Conservation (phyloP, 2,888 invertebrate genomes). For the Sinodicranocentrus sp. region DNA sequence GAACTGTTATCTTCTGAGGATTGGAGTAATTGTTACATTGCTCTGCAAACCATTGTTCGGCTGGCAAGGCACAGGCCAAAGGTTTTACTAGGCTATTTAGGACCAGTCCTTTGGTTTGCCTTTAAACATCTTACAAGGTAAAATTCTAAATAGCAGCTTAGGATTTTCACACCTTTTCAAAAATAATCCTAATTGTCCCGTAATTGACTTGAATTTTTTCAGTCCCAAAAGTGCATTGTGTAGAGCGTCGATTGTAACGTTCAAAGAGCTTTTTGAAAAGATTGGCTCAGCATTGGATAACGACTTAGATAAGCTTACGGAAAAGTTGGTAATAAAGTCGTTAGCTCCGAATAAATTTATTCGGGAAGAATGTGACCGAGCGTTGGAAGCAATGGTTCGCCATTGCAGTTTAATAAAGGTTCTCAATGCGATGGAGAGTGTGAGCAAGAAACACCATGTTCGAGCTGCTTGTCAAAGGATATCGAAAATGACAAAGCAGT, state of each 20-base stretch:
- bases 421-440: slow-evolving; percentile 32
- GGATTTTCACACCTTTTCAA: too few species aligned
- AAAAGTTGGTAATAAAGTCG: slow-evolving; percentile 40
- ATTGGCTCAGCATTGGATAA: slow-evolving; percentile 51
- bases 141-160: too few species aligned
- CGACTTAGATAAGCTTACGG: slow-evolving; percentile 49
- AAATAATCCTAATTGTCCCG: too few species aligned
- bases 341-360: slow-evolving; percentile 45
- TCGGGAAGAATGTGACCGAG: slow-evolving; percentile 46
- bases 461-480: slow-evolving; percentile 25
- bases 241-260: slow-evolving; percentile 49
- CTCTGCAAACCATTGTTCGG: slow-evolving; percentile 33
- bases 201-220: too few species aligned
- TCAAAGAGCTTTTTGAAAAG: slow-evolving; percentile 44
- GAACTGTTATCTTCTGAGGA: slow-evolving; percentile 33
- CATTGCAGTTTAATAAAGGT: slow-evolving; percentile 43
- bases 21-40: slow-evolving; percentile 30
- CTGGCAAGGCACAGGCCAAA: slow-evolving; percentile 50
- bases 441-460: slow-evolving; percentile 6
- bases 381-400: slow-evolving; percentile 39
- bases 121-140: slow-evolving; percentile 45
- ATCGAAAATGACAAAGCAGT: slow-evolving; percentile 39
- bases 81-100: slow-evolving; percentile 32
- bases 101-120: slow-evolving; percentile 47
- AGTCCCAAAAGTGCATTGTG: slow-evolving; percentile 35